Evolutionary conservation across 2,113 vertebrate genomes (phyloP).

Genomic region (Paracanthobrama guichenoti): DNA sequence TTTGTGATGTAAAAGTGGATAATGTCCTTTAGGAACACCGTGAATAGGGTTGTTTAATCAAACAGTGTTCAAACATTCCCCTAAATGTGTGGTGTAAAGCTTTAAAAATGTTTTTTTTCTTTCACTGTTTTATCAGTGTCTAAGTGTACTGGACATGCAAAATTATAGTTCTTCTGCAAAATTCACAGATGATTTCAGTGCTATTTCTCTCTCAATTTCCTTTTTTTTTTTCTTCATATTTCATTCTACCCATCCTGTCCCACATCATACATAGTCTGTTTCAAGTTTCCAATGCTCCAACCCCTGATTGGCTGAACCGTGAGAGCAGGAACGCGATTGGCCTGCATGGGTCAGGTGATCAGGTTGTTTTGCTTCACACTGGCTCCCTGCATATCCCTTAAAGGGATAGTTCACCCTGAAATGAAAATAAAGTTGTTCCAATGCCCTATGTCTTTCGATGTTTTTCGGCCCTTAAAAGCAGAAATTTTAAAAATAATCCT

Average conservation of each 20-base stretch:
- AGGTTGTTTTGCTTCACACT: conserved; percentile 60
- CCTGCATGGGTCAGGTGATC: conserved; percentile 64
- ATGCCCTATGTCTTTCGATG: too few species aligned
- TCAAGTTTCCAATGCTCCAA: conserved; percentile 85
- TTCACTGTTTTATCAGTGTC: background rate
- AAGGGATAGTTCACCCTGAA: too few species aligned
- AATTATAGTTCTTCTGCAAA: conserved; percentile 2
- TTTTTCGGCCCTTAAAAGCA: too few species aligned
- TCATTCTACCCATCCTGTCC: conserved; percentile 48
- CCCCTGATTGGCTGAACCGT: conserved; percentile 86
- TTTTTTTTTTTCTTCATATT: conserved; percentile 40
- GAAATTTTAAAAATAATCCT: too few species aligned
- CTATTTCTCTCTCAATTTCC: conserved; percentile 28
- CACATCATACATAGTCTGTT: conserved; percentile 77
- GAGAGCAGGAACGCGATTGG: conserved; percentile 78
- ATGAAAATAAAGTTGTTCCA: too few species aligned
- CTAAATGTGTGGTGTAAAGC: conserved; percentile 14
- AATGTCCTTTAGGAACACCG: background rate
- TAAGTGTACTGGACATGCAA: conserved; percentile 5
- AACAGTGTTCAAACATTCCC: background rate
- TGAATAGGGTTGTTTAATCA: conserved; percentile 12
- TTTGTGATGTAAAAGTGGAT: background rate
- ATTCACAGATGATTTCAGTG: background rate
- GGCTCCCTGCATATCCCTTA: conserved; percentile 26
- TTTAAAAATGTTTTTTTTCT: background rate